Conservation (phyloP, 2,797 vertebrate genomes). For the Chelon auratus region DNA sequence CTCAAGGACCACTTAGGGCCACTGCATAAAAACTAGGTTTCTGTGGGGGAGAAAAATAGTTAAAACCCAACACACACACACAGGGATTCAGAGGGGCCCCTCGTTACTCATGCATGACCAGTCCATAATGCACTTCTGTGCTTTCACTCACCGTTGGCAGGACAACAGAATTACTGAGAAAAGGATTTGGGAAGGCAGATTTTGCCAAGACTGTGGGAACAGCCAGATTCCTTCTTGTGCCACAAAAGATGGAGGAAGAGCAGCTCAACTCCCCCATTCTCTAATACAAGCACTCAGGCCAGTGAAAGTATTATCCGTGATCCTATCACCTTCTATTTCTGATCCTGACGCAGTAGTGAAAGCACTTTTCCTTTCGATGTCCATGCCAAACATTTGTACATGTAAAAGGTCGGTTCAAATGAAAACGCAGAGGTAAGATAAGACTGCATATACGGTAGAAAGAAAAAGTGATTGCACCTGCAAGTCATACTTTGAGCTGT, state of each 20-base stretch:
- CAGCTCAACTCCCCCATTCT: conserved; percentile 56
- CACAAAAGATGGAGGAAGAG: conserved; percentile 72
- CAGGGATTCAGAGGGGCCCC: conserved; percentile 68
- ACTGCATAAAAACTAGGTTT: conserved; percentile 68
- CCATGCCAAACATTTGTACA: conserved; percentile 22
- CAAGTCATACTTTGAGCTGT: conserved; percentile 22
- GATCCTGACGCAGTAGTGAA: conserved; percentile 7
- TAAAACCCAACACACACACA: conserved; percentile 28
- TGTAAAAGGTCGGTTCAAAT: conserved; percentile 8
- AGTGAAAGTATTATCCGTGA: conserved; percentile 47
- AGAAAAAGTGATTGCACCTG: conserved; percentile 41
- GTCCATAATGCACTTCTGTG: conserved; percentile 83
- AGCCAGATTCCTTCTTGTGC: conserved; percentile 68
- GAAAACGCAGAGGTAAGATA: conserved; percentile 1
- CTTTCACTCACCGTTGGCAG: conserved; percentile 83
- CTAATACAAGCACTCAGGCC: conserved; percentile 54
- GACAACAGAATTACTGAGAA: conserved; percentile 83
- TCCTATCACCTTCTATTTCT: conserved; percentile 44
- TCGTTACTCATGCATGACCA: conserved; percentile 84
- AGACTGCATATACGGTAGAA: not conserved
- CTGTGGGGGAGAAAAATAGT: conserved; percentile 46
- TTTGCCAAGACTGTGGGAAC: conserved; percentile 82
- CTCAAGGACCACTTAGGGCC: conserved; percentile 57
- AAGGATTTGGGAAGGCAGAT: conserved; percentile 73
- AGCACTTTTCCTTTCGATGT: conserved; percentile 20